Conservation (phyloP, 1,140 invertebrate genomes). For the Dryas iulia region DNA sequence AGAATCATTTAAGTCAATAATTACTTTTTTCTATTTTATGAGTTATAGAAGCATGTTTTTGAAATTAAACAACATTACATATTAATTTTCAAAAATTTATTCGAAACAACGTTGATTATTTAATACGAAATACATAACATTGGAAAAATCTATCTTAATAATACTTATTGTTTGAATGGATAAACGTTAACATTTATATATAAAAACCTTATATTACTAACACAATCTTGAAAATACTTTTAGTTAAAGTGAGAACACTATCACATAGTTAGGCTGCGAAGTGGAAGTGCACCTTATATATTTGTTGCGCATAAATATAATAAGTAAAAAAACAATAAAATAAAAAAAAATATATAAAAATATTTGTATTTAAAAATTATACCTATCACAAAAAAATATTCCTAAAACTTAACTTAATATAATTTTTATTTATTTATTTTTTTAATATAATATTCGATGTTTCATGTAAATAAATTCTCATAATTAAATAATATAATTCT, state of each 20-base stretch:
- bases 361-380: too few relatives aligned
- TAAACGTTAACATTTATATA: slow-evolving; percentile 6
- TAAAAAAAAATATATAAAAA: slow-evolving; percentile 1
- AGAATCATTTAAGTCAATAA: neutral
- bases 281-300: neutral
- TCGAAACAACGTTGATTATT: slow-evolving; percentile 17
- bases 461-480: neutral
- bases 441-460: neutral
- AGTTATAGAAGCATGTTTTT: too few relatives aligned
- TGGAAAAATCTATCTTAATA: slow-evolving; percentile 12
- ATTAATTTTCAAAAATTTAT: slow-evolving; percentile 22
- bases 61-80: too few relatives aligned
- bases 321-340: neutral
- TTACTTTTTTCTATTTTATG: too few relatives aligned
- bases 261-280: neutral
- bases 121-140: slow-evolving; percentile 14
- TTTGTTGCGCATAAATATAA: neutral
- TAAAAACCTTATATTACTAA: neutral
- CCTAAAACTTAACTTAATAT: neutral
- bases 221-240: neutral
- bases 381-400: neutral
- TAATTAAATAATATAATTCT: neutral
- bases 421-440: too few relatives aligned
- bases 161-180: slow-evolving; percentile 17
- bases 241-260: neutral